phyloP scores from a whole-genome alignment of 2,888 invertebrate genomes.

The Steinernema hermaphroditum region DNA sequence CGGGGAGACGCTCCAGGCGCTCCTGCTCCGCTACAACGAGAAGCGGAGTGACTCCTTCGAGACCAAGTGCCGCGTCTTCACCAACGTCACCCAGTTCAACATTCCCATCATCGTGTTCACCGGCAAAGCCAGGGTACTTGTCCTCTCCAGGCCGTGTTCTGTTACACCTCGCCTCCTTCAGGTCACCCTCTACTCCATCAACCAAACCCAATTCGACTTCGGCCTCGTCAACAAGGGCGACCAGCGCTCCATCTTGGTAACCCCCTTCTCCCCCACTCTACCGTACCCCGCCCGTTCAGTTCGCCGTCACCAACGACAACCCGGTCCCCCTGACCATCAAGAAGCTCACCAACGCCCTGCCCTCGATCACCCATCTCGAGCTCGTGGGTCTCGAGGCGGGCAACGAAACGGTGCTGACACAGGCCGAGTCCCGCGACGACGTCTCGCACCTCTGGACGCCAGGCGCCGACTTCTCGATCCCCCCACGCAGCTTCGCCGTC shows the following conservation, averaged over 20 bases:
- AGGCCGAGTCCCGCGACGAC: background rate
- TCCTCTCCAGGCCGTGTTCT: no score
- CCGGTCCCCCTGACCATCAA: slow-evolving; percentile 76
- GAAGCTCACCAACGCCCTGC: slow-evolving; percentile 47
- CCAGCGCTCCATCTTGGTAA: slow-evolving; percentile 74
- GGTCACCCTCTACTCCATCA: slow-evolving; percentile 68
- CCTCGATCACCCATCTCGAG: slow-evolving; percentile 56
- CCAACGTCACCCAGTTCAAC: slow-evolving; percentile 77
- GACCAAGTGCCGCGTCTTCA: slow-evolving; percentile 71
- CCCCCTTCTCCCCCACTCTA: background rate
- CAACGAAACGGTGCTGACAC: slow-evolving; percentile 46
- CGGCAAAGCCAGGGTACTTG: slow-evolving; percentile 74
- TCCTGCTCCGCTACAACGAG: slow-evolving; percentile 57
- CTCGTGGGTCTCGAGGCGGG: slow-evolving; percentile 68
- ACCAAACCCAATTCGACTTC: slow-evolving; percentile 69
- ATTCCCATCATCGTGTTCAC: slow-evolving; percentile 77
- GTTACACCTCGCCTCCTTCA: no score
- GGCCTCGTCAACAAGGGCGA: slow-evolving; percentile 71
- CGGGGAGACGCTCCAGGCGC: slow-evolving; percentile 50
- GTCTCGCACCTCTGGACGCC: slow-evolving; percentile 23
- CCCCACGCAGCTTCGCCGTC: slow-evolving; percentile 72
- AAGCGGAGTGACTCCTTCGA: slow-evolving; percentile 38
- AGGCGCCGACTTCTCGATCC: slow-evolving; percentile 54
- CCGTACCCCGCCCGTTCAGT: slow-evolving; percentile 63
- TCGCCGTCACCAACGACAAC: slow-evolving; percentile 78